phyloP scores from a whole-genome alignment of 2,888 invertebrate genomes.

The Ochlodes sylvanus region DNA sequence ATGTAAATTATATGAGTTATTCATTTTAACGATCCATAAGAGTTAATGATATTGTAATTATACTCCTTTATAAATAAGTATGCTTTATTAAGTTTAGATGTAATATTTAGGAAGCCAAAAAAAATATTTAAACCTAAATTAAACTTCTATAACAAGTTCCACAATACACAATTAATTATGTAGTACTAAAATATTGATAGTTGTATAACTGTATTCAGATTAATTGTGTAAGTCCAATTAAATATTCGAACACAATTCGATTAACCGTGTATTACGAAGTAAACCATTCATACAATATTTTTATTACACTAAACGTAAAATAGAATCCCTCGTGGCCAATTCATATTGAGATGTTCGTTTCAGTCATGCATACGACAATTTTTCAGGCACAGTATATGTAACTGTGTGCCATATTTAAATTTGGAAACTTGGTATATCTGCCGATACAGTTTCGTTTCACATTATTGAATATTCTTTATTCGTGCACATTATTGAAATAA shows the following conservation, averaged over 20 bases:
- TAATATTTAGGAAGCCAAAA: too few relatives aligned
- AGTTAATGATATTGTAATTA: too few relatives aligned
- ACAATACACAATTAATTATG: too few relatives aligned
- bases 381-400: background rate
- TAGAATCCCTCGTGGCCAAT: conserved; percentile 14
- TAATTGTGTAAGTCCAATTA: too few relatives aligned
- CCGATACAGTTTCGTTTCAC: conserved; percentile 8
- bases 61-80: too few relatives aligned
- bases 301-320: background rate
- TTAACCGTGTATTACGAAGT: background rate
- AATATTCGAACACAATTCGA: too few relatives aligned
- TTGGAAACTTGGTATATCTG: conserved; percentile 24
- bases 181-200: too few relatives aligned
- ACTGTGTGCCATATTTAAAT: conserved; percentile 25
- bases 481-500: conserved; percentile 14
- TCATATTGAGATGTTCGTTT: conserved; percentile 16
- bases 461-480: too few relatives aligned
- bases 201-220: too few relatives aligned
- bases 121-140: too few relatives aligned
- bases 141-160: too few relatives aligned
- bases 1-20: conserved; percentile 38
- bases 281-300: background rate
- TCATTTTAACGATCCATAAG: background rate
- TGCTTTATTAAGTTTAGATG: too few relatives aligned
- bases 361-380: background rate